Evolutionary conservation across 2,888 invertebrate species (phyloP).

Genomic region (Andrena marginata): DNA sequence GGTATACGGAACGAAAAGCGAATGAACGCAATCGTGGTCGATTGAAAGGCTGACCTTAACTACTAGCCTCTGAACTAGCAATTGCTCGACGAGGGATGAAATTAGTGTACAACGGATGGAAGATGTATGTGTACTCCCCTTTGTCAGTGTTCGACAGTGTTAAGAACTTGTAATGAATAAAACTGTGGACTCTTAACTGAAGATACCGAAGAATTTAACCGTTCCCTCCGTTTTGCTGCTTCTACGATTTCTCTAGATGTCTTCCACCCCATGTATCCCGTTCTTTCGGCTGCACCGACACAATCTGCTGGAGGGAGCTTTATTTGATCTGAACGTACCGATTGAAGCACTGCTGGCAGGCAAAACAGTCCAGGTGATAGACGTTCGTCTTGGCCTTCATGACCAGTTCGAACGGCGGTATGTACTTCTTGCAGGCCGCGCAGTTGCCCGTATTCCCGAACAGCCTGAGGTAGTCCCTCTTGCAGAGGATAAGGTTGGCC

Average conservation of each 20-base stretch:
- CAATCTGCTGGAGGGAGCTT: not conserved
- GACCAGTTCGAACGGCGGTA: conserved; percentile 99
- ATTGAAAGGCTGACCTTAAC: not conserved
- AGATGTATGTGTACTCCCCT: not conserved
- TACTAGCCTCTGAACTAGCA: not conserved
- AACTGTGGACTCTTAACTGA: no score
- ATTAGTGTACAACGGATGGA: not conserved
- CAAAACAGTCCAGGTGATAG: conserved; percentile 99
- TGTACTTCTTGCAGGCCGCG: conserved; percentile 98
- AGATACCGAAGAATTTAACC: no score
- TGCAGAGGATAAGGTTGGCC: conserved; percentile 97
- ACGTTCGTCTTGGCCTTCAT: conserved; percentile 99
- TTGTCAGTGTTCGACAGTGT: no score
- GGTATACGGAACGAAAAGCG: not conserved
- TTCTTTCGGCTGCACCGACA: not conserved
- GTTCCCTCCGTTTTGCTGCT: no score
- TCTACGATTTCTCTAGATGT: no score
- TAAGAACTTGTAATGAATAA: no score
- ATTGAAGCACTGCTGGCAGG: conserved; percentile 99
- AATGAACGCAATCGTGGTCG: not conserved
- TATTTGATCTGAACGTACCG: conserved; percentile 88
- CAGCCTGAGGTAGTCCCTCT: conserved; percentile 98
- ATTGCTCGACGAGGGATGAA: not conserved
- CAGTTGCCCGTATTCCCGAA: conserved; percentile 98
- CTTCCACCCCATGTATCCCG: not conserved